Percentiles rank a stretch among this genome's conserved stretches.
These are phyloP conservation scores for Picus viridis DNA, from an alignment of 2,797 vertebrate genomes.

Conservation along the genomic window DNA sequence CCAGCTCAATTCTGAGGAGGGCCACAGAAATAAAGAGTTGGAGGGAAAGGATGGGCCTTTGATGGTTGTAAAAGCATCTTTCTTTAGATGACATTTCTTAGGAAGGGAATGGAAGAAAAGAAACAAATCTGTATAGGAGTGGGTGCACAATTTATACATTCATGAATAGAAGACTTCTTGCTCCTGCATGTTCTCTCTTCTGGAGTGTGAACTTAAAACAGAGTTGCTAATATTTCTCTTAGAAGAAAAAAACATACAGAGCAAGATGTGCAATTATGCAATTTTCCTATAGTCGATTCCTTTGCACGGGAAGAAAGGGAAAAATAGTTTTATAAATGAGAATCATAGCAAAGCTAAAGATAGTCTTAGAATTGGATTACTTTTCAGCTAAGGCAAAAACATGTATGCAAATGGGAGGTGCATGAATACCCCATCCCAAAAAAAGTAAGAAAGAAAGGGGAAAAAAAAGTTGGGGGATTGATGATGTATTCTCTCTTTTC, in stretches of 20 bases:
- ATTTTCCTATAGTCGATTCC: background rate
- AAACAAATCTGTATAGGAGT: background rate
- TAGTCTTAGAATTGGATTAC: background rate
- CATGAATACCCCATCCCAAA: background rate
- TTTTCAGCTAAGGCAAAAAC: background rate
- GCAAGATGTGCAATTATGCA: slow-evolving; percentile 13
- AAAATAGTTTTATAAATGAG: slow-evolving; percentile 47
- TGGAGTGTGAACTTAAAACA: slow-evolving; percentile 14
- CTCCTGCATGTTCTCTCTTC: slow-evolving; percentile 11
- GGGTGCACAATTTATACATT: background rate
- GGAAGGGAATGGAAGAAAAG: background rate
- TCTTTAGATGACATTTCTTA: slow-evolving; percentile 8
- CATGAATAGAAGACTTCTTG: slow-evolving; percentile 9
- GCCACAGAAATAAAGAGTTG: background rate
- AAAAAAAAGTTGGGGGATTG: background rate
- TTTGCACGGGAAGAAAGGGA: background rate
- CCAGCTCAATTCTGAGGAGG: background rate
- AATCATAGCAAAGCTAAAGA: slow-evolving; percentile 10
- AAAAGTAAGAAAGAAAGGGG: background rate
- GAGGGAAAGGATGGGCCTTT: background rate
- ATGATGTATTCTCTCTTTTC: background rate
- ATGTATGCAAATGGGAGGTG: background rate
- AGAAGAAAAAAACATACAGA: background rate
- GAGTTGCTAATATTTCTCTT: slow-evolving; percentile 35
- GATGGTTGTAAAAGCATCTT: background rate